Evolutionary conservation across 30 jellyfish, hydroid and myxozoan species (phyloP).

Genomic region (Mastigias papua): DNA sequence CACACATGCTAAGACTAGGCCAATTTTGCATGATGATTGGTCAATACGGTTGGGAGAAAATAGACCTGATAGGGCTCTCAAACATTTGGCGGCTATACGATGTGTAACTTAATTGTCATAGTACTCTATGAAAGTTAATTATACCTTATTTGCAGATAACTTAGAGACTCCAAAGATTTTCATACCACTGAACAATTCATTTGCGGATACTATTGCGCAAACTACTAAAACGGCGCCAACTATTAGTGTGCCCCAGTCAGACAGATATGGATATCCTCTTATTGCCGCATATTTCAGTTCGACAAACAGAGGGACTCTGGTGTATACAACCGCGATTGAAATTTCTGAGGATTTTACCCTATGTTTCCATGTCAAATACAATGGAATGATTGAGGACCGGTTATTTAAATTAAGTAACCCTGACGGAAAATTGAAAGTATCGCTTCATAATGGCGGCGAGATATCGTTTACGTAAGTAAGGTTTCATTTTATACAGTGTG

Average conservation of each 20-base stretch:
- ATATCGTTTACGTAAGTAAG: background rate
- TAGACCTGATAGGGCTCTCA: too few species aligned
- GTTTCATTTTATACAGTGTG: too few species aligned
- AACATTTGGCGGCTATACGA: too few species aligned
- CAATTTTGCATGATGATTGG: too few species aligned
- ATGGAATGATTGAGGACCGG: background rate
- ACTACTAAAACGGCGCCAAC: background rate
- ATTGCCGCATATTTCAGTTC: conserved; percentile 5
- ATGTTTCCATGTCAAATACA: conserved; percentile 14
- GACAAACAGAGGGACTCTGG: background rate
- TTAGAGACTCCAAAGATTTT: background rate
- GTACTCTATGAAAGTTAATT: background rate
- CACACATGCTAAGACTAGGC: too few species aligned
- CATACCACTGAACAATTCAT: conserved; percentile 2
- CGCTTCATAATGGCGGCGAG: background rate
- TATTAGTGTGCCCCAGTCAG: background rate
- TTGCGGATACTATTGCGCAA: background rate
- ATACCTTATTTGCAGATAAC: background rate
- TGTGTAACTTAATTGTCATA: too few species aligned
- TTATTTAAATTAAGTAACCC: background rate
- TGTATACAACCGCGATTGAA: background rate
- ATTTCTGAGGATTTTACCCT: conserved; percentile 18
- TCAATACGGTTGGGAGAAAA: too few species aligned
- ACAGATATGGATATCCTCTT: conserved; percentile 17
- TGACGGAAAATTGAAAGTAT: background rate